Conservation (phyloP, 2,797 vertebrate species). For the Acrocephalus scirpaceus region DNA sequence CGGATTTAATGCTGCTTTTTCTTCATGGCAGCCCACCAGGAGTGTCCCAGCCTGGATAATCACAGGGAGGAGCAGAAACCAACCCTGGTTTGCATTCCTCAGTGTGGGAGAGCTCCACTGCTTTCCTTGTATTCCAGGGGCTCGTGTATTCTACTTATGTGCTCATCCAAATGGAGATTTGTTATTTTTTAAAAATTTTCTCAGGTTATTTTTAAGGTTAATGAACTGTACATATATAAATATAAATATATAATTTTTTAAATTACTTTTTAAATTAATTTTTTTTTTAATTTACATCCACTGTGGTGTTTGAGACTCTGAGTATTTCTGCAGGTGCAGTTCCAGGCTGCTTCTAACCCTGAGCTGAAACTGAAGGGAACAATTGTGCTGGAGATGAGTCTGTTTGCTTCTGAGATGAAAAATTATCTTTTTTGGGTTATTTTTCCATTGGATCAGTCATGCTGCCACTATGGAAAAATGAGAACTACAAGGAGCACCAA, state of each 20-base stretch:
- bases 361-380: neutral
- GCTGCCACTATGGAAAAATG: fast-evolving
- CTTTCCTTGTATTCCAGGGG: neutral
- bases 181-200: neutral
- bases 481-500: neutral
- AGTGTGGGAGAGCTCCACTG: neutral
- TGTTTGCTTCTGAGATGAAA: neutral
- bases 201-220: neutral
- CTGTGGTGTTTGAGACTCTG: neutral
- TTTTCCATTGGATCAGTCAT: neutral
- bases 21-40: neutral
- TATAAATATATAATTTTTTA: no score
- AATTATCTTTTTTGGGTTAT: neutral
- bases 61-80: neutral
- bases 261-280: no score
- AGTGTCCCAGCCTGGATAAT: neutral
- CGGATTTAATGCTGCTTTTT: conserved; percentile 11
- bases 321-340: neutral
- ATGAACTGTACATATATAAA: neutral
- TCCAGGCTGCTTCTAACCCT: neutral
- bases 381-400: neutral
- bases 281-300: neutral
- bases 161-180: neutral
- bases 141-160: neutral
- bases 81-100: neutral